A percentile compares a stretch with the other conserved stretches of the same genome.
These are phyloP conservation scores for Fissipunctia ypsillon DNA, from an alignment of 2,888 invertebrate genomes.

Conservation along the genomic window DNA sequence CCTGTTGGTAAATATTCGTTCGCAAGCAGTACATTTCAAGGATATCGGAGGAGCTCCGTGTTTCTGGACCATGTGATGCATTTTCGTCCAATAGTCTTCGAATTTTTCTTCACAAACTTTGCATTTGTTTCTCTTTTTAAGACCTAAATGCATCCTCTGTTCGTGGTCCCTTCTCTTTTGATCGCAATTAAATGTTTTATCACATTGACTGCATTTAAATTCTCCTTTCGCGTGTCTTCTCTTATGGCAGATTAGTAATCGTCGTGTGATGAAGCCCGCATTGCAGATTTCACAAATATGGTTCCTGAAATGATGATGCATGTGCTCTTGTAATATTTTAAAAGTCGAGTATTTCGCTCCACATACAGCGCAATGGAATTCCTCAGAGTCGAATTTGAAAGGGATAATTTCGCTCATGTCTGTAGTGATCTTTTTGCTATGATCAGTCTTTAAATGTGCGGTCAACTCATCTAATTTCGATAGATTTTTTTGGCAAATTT, in stretches of 20 bases:
- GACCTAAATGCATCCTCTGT: slow-evolving; percentile 70
- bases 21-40: slow-evolving; percentile 78
- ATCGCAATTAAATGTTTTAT: slow-evolving; percentile 79
- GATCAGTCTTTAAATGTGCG: slow-evolving; percentile 52
- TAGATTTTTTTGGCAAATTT: slow-evolving; percentile 60
- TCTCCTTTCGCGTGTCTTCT: slow-evolving; percentile 69
- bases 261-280: slow-evolving; percentile 67
- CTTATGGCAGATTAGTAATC: slow-evolving; percentile 61
- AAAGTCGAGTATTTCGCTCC: slow-evolving; percentile 64
- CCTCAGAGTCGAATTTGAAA: slow-evolving; percentile 68
- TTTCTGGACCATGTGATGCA: slow-evolving; percentile 72
- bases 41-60: slow-evolving; percentile 71
- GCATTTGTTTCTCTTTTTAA: slow-evolving; percentile 74
- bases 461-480: slow-evolving; percentile 48
- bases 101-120: slow-evolving; percentile 76
- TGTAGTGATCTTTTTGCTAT: slow-evolving; percentile 47
- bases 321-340: slow-evolving; percentile 71
- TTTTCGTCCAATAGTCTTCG: slow-evolving; percentile 74
- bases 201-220: slow-evolving; percentile 83
- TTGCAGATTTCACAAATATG: slow-evolving; percentile 70
- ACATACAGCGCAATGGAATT: slow-evolving; percentile 63
- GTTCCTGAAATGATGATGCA: slow-evolving; percentile 72
- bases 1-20: slow-evolving; percentile 73
- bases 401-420: slow-evolving; percentile 69
- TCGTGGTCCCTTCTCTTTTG: slow-evolving; percentile 68